Evolutionary conservation across 2,888 invertebrate species (phyloP), one percentile per base, ranked within the genome.

Genomic region (Mystacides longicornis): DNA sequence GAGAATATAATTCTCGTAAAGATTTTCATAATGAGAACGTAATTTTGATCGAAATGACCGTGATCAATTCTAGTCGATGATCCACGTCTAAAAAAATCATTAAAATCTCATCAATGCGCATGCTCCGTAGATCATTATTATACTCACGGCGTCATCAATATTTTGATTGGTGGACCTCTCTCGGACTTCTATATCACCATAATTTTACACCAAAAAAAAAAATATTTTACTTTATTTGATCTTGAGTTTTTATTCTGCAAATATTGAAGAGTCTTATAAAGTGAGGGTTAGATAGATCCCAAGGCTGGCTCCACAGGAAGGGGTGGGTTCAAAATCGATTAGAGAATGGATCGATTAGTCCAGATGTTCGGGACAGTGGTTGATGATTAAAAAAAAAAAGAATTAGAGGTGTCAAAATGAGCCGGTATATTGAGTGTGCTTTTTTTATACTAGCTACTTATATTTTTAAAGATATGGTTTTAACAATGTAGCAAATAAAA

Each of bases 41-140:
- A 14, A 37, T 37, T 37, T 37, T 16, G 45, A 45, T 20, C 20
- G 19, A 59, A 56, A 59, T 59, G 59, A 59, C 56, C 11, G 45
- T 49, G 56, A 59, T 59, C 56, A 55, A 55, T 37, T 14, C 16
- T 37, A 56, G 51, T 56, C 59, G 59, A 59, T 59, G 59, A 59
- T 59, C 59, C 54, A 52, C 49, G 56, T 48, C 27, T 50, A 53
- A 77, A 77, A 76, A 77, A 77, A 77, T 77, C 77, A 77, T 77
- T 77, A 77, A 77, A 77, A 77, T 75, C 74, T 74, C 76, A 77
- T 77, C 77, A 77, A 73, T 67, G 71, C 21, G 37, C 37, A 37
- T 37, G 37, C 37, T 37, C 37, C 14, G 37, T 37, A 37, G 37
- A 37, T 37, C 37, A 37, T 37, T 37, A 37, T 37, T n/a, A n/a